Evolutionary conservation across 2,888 invertebrate genomes (phyloP).

Genomic region (Pedicia rivosa): DNA sequence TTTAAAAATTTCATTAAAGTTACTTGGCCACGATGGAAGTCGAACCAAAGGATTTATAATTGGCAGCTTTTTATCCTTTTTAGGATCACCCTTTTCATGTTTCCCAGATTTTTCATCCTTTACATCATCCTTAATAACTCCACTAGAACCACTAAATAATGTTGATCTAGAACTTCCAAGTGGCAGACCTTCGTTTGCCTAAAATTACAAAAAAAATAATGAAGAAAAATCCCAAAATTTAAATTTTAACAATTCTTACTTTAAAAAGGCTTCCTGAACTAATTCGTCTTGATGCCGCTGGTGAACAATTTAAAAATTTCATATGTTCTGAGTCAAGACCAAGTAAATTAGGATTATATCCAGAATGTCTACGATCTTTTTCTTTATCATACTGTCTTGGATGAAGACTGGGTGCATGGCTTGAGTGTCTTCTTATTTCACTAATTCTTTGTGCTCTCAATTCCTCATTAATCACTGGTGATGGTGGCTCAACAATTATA

Average conservation of each 20-base stretch:
- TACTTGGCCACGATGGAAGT: slow-evolving; percentile 76
- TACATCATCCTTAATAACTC: slow-evolving; percentile 25
- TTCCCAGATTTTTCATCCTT: slow-evolving; percentile 26
- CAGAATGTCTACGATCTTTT: slow-evolving; percentile 30
- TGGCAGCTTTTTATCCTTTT: slow-evolving; percentile 55
- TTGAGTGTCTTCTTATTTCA: slow-evolving; percentile 30
- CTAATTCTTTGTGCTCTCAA: slow-evolving; percentile 30
- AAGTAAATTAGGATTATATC: slow-evolving; percentile 42
- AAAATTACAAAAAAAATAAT: slow-evolving; percentile 11
- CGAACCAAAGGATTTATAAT: slow-evolving; percentile 82
- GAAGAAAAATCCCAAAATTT: not conserved
- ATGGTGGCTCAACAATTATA: slow-evolving; percentile 60
- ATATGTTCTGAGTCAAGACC: slow-evolving; percentile 45
- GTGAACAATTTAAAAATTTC: slow-evolving; percentile 54
- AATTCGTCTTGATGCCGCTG: slow-evolving; percentile 75
- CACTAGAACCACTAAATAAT: slow-evolving; percentile 17
- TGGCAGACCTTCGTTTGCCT: slow-evolving; percentile 32
- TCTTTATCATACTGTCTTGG: slow-evolving; percentile 33
- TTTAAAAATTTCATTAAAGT: slow-evolving; percentile 18
- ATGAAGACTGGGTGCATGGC: slow-evolving; percentile 31
- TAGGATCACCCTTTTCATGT: slow-evolving; percentile 32
- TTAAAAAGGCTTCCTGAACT: slow-evolving; percentile 81
- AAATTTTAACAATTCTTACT: slow-evolving; percentile 39
- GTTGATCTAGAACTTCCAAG: slow-evolving; percentile 38
- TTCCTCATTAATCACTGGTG: slow-evolving; percentile 39